Evolutionary conservation across 1,140 invertebrate genomes (phyloP).

Genomic region (Calephelis nemesis): DNA sequence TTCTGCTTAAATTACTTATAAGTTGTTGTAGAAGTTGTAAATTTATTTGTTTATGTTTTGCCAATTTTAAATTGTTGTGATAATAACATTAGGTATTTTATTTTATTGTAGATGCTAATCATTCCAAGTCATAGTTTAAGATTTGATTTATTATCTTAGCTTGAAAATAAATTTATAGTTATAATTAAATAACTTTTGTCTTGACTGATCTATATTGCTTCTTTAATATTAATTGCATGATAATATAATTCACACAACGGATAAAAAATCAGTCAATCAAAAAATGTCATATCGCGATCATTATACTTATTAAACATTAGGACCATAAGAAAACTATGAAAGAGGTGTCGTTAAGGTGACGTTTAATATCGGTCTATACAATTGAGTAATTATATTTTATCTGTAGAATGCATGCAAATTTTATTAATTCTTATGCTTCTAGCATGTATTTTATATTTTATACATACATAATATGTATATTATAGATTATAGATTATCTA

Average conservation of each 20-base stretch:
- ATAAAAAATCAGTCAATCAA: conserved; percentile 6
- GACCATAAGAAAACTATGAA: background rate
- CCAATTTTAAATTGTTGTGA: conserved; percentile 54
- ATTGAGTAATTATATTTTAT: background rate
- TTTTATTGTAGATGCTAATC: conserved; percentile 55
- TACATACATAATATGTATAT: conserved; percentile 12
- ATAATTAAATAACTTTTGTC: conserved; percentile 31
- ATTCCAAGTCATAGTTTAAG: conserved; percentile 33
- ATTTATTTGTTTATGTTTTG: conserved; percentile 59
- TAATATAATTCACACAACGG: conserved; percentile 26
- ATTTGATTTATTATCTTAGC: conserved; percentile 41
- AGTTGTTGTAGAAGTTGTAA: conserved; percentile 22
- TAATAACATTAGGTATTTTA: conserved; percentile 50
- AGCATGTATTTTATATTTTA: conserved; percentile 25
- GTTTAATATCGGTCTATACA: conserved; percentile 15
- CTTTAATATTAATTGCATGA: conserved; percentile 47
- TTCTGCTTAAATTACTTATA: conserved; percentile 51
- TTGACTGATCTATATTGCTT: conserved; percentile 44
- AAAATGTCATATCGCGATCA: background rate
- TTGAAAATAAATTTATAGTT: conserved; percentile 31
- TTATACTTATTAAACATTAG: conserved; percentile 13
- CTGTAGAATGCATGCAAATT: conserved; percentile 20
- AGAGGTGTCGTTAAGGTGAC: background rate
- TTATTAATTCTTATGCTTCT: conserved; percentile 21
- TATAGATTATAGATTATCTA: conserved; percentile 17